Evolutionary conservation across 2,797 vertebrate genomes (phyloP).

Genomic region (Manis pentadactyla): DNA sequence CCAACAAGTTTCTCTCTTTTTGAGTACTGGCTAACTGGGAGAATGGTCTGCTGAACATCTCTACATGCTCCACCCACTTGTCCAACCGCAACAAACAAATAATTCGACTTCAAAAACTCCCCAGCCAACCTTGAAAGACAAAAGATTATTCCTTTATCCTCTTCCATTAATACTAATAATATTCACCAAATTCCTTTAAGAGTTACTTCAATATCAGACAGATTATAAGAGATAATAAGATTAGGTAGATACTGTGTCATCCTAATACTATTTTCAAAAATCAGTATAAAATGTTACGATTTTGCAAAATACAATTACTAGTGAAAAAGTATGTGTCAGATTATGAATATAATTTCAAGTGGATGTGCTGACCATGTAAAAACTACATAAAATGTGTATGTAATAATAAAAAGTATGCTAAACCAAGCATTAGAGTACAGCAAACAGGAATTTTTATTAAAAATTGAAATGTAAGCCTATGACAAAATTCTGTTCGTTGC

Average conservation of each 20-base stretch:
- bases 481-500: not conserved
- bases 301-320: slow-evolving; percentile 13
- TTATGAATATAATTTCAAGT: not conserved
- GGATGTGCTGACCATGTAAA: not conserved
- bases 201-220: not conserved
- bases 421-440: not conserved
- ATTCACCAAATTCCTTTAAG: not conserved
- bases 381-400: not conserved
- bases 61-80: slow-evolving; percentile 95
- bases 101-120: slow-evolving; percentile 92
- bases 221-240: not conserved
- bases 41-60: slow-evolving; percentile 93
- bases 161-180: not conserved
- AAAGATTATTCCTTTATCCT: slow-evolving; percentile 51
- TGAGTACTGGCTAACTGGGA: slow-evolving; percentile 91
- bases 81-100: slow-evolving; percentile 96
- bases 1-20: slow-evolving; percentile 94
- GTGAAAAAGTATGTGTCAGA: not conserved
- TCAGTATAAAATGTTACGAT: not conserved
- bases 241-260: not conserved
- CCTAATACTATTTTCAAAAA: slow-evolving; percentile 27
- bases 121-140: slow-evolving; percentile 90
- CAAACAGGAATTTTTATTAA: not conserved
- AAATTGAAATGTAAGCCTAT: not conserved
- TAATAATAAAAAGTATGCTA: not conserved